These are phyloP conservation scores for Otocyon megalotis DNA, from an alignment of 2,113 vertebrate genomes.

Conservation along the genomic window DNA sequence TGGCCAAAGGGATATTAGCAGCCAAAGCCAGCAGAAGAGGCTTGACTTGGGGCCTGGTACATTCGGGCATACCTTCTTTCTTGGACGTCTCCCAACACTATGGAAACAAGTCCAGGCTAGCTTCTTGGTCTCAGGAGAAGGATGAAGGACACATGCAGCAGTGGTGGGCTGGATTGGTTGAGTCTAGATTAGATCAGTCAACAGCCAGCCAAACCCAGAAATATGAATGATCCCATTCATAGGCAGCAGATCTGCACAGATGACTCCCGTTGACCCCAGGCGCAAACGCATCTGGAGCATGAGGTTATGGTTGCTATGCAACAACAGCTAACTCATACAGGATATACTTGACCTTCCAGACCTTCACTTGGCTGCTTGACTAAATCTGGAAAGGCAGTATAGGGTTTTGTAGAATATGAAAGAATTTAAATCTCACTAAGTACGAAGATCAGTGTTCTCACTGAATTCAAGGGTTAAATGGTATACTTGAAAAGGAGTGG, in stretches of 20 bases:
- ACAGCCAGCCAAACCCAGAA: not conserved
- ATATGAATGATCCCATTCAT: not conserved
- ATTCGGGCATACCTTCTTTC: not conserved
- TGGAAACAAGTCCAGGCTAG: not conserved
- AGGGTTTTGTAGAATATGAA: not conserved
- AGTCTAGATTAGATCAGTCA: not conserved
- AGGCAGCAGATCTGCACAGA: not conserved
- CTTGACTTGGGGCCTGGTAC: not conserved
- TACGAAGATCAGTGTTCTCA: not conserved
- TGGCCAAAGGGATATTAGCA: not conserved
- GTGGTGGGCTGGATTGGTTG: not conserved
- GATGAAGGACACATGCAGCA: not conserved
- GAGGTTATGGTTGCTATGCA: not conserved
- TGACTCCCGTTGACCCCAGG: not conserved
- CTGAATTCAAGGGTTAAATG: conserved; percentile 2
- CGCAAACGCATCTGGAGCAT: not conserved
- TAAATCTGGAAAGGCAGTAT: not conserved
- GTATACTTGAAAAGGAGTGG: not conserved
- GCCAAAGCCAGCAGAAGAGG: not conserved
- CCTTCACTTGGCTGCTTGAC: not conserved
- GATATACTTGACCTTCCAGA: not conserved
- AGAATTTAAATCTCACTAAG: not conserved
- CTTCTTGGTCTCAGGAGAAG: not conserved
- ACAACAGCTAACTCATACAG: not conserved
- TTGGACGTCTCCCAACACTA: not conserved